phyloP scores from a whole-genome alignment of 2,113 vertebrate species.

The Erinaceus europaeus region DNA sequence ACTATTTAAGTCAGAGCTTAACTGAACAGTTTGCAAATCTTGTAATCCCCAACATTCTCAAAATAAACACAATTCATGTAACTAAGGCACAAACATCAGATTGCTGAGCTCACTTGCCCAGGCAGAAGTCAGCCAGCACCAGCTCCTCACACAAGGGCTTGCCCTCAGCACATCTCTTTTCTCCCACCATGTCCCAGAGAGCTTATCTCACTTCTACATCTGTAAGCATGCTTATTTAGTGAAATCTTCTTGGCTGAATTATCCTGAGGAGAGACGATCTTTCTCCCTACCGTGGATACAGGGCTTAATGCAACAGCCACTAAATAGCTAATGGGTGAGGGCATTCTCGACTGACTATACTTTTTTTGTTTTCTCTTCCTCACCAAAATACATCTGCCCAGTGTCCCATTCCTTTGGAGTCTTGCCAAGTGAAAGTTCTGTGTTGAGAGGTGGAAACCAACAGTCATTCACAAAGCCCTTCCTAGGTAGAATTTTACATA shows the following conservation, averaged over 20 bases:
- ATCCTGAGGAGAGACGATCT: neutral
- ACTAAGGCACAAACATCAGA: conserved; percentile 23
- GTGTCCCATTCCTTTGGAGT: neutral
- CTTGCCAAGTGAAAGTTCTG: neutral
- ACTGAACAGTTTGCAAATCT: conserved; percentile 69
- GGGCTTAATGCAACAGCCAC: neutral
- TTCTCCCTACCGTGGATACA: neutral
- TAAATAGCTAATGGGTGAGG: neutral
- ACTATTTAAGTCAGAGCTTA: conserved; percentile 68
- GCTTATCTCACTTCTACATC: neutral
- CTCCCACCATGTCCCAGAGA: neutral
- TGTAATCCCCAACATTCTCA: conserved; percentile 50
- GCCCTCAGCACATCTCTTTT: neutral
- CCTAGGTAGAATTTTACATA: neutral
- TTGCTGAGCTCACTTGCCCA: neutral
- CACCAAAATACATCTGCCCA: neutral
- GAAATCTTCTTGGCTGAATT: neutral
- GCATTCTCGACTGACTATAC: too few species aligned
- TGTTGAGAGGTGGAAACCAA: neutral
- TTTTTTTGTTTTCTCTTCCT: neutral
- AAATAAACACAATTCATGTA: conserved; percentile 63
- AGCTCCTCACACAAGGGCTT: neutral
- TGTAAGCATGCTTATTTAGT: neutral
- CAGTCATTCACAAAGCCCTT: neutral
- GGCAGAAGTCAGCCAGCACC: neutral